Evolutionary conservation across 1,140 invertebrate species (phyloP), one percentile per base, ranked within the genome.

Genomic region (Drosophila persimilis): DNA sequence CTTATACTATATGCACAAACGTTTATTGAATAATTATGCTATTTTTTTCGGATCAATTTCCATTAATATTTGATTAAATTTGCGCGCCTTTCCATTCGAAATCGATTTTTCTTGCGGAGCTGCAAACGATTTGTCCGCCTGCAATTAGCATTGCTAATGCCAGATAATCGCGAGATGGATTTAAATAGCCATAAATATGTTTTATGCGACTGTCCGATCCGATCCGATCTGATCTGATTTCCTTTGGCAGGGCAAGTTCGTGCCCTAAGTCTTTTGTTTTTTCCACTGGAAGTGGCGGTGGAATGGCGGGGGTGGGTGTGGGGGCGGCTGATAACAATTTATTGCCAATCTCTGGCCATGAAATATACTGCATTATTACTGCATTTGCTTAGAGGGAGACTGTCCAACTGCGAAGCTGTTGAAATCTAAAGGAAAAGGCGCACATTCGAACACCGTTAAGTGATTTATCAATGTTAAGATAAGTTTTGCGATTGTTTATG

Each of bases 181-280:
- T 57, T 69, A 57, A 66, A 69, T 69, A 69, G n/a, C 61, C 67
- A 86, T 86, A 83, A 88, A 83, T 81, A 65, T 85, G 73, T 44
- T 86, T 80, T 81, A 77, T 77, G 35, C 58, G 17, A 58, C 58
- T 39, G 35, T 39, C 48, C 44, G 17, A 46, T 17, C 48, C 44
- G 17, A 46, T 17, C 45, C 5, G 45, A 53, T 53, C 31, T 43
- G 31, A 39, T 58, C 58, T 47, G 35, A 35, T 2, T 48, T 52
- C 47, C 53, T 56, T 41, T 66, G 63, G 67, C 63, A 76, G 65
- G 61, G 59, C 73, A 63, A 85, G 80, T 84, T 84, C 63, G 80
- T 85, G 80, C 77, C 80, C 80, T 88, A 88, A 86, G 84, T 88
- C 78, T 88, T 83, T 86, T 88, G 81, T 83, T 78, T 77, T 31